Percentiles rank a stretch among this genome's conserved stretches.
phyloP scores from a whole-genome alignment of 2,113 vertebrate species.

The Sterrhoptilus dennistouni region DNA sequence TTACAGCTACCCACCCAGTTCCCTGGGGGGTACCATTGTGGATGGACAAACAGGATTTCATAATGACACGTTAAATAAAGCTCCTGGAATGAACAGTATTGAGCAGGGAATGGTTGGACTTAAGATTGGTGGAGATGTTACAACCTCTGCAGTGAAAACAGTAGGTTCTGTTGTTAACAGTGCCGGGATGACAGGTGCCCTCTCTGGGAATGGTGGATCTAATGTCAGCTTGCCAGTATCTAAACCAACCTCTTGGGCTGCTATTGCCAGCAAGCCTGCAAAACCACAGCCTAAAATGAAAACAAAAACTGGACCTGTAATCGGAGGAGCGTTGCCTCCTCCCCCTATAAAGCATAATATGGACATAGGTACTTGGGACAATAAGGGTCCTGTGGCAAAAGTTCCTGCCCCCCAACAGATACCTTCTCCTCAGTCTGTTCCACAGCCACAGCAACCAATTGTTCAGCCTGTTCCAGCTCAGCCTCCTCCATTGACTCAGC shows the following conservation, averaged over 20 bases:
- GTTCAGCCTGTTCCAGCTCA: constrained; percentile 85
- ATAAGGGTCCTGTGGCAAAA: constrained; percentile 88
- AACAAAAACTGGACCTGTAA: constrained; percentile 84
- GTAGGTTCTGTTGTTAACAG: constrained; percentile 90
- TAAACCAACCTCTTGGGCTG: constrained; percentile 93
- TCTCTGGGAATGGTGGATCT: constrained; percentile 83
- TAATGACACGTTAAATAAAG: constrained; percentile 90
- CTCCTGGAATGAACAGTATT: constrained; percentile 93
- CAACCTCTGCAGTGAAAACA: constrained; percentile 85
- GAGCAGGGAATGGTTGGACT: constrained; percentile 95
- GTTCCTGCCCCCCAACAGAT: constrained; percentile 79
- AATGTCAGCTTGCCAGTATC: constrained; percentile 86
- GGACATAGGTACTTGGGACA: constrained; percentile 98
- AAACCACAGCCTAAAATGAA: constrained; percentile 91
- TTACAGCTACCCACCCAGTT: constrained; percentile 93
- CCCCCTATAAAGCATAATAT: constrained; percentile 96
- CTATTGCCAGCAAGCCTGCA: constrained; percentile 94
- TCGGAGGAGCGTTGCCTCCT: constrained; percentile 83
- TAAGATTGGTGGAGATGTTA: constrained; percentile 88
- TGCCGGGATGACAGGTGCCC: constrained; percentile 78
- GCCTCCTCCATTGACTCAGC: constrained; percentile 79
- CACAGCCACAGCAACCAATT: constrained; percentile 76
- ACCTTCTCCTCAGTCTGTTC: constrained; percentile 70
- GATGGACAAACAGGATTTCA: constrained; percentile 94
- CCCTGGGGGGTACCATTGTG: constrained; percentile 90